A percentile compares a stretch with the other conserved stretches of the same genome.
Evolutionary conservation across 2,113 vertebrate genomes (phyloP).

Genomic region (Aphelocoma coerulescens): DNA sequence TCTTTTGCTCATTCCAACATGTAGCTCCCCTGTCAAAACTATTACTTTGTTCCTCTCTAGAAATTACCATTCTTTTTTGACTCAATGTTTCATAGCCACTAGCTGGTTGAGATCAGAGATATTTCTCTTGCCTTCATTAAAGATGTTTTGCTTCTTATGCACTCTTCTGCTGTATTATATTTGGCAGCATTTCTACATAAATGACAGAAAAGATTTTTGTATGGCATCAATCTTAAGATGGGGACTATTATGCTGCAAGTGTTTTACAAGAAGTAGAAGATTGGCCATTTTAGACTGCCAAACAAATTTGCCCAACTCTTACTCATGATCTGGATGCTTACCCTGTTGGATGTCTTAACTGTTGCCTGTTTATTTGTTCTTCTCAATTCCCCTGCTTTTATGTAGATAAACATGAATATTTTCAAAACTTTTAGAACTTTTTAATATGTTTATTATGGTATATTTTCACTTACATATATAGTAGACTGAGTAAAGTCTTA

Average conservation of each 20-base stretch:
- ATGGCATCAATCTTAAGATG: not conserved
- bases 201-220: not conserved
- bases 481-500: not conserved
- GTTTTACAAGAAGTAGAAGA: not conserved
- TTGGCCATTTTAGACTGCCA: not conserved
- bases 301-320: not conserved
- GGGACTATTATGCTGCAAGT: not conserved
- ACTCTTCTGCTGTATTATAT: not conserved
- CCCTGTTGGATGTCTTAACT: not conserved
- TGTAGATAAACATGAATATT: not conserved
- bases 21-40: not conserved
- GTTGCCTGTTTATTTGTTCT: not conserved
- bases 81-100: not conserved
- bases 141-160: not conserved
- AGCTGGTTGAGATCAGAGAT: not conserved
- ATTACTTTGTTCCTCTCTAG: not conserved
- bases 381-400: not conserved
- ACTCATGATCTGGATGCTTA: not conserved
- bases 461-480: not conserved
- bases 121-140: not conserved
- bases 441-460: not conserved
- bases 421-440: not conserved
- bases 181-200: not conserved
- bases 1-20: not conserved
- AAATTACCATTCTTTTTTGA: not conserved